These are phyloP conservation scores for Procambarus clarkii DNA, from an alignment of 1,140 invertebrate species.

Conservation along the genomic window DNA sequence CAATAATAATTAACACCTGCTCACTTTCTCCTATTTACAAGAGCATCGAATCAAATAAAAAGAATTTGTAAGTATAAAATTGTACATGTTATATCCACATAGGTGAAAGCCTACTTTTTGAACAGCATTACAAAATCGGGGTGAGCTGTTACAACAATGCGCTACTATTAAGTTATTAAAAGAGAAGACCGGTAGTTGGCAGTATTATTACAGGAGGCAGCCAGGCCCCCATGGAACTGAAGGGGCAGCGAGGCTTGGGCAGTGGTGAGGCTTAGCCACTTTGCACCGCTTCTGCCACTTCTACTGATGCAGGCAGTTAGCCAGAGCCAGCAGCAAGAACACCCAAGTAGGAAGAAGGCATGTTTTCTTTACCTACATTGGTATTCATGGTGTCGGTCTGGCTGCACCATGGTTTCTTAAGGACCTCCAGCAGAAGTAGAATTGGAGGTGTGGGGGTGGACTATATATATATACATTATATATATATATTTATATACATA, in stretches of 20 bases:
- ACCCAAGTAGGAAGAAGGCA: background rate
- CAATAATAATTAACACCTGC: constrained; percentile 2
- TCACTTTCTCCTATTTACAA: constrained; percentile 39
- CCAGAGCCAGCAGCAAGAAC: background rate
- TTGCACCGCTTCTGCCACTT: background rate
- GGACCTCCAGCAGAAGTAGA: background rate
- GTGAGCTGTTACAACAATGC: constrained; percentile 24
- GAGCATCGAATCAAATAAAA: constrained; percentile 45
- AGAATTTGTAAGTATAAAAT: constrained; percentile 59
- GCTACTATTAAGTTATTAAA: constrained; percentile 7
- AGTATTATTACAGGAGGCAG: constrained; percentile 43
- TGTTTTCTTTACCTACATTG: background rate
- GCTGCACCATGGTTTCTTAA: constrained; percentile 19
- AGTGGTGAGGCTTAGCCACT: constrained; percentile 13
- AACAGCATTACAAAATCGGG: constrained; percentile 37
- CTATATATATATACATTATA: background rate
- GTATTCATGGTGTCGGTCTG: background rate
- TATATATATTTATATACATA: too few species aligned
- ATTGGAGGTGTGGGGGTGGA: constrained; percentile 11
- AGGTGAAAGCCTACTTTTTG: constrained; percentile 24
- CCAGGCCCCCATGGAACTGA: constrained; percentile 10
- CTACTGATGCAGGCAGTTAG: constrained; percentile 13
- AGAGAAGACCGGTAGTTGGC: constrained; percentile 52
- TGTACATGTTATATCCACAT: constrained; percentile 55
- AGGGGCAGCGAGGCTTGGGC: constrained; percentile 1